Evolutionary conservation across 2,113 vertebrate species (phyloP).

Genomic region (Gymnogyps californianus): DNA sequence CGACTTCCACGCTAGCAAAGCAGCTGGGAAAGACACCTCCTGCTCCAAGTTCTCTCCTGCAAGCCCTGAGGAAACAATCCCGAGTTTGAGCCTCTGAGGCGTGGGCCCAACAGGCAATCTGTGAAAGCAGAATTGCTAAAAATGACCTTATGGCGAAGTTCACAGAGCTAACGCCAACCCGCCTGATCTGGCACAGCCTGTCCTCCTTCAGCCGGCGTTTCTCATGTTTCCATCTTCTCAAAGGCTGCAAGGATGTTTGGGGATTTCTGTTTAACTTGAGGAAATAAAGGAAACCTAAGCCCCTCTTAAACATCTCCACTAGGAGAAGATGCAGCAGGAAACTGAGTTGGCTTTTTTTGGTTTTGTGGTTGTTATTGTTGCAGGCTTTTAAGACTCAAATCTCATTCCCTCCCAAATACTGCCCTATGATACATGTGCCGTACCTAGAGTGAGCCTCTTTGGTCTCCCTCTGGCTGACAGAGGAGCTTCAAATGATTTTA

Average conservation of each 20-base stretch:
- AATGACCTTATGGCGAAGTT: background rate
- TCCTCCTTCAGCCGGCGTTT: background rate
- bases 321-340: background rate
- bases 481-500: background rate
- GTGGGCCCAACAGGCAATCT: background rate
- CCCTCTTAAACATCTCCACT: background rate
- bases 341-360: background rate
- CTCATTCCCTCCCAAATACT: background rate
- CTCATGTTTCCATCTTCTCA: background rate
- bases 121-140: background rate
- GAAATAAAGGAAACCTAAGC: background rate
- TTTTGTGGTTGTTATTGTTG: background rate
- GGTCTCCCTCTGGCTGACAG: background rate
- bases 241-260: background rate
- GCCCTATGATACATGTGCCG: background rate
- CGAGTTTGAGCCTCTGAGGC: background rate
- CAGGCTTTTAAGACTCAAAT: background rate
- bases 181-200: background rate
- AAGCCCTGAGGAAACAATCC: background rate
- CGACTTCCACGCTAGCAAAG: background rate
- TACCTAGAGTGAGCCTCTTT: fast-evolving
- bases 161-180: fast-evolving
- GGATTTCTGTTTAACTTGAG: background rate
- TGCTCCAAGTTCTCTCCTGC: background rate
- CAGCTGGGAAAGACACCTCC: background rate